Percentiles rank a stretch among this genome's conserved stretches.
phyloP scores from a whole-genome alignment of 2,113 vertebrate genomes.

The Salvelinus alpinus region DNA sequence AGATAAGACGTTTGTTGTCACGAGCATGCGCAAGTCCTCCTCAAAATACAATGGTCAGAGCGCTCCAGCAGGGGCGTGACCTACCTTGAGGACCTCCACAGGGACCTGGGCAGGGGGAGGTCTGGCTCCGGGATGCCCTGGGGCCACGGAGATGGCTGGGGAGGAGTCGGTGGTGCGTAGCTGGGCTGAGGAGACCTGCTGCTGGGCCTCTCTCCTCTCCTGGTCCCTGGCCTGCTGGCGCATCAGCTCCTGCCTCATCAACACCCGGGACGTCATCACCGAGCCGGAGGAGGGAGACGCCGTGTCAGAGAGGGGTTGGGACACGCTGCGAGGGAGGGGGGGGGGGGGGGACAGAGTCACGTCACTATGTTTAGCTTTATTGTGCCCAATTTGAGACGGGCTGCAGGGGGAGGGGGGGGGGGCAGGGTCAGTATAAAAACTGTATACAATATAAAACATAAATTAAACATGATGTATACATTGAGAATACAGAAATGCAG shows the following conservation, averaged over 20 bases:
- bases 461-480: too few species aligned
- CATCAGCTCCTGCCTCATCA: constrained; percentile 88
- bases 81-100: constrained; percentile 87
- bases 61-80: background rate
- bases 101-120: constrained; percentile 83
- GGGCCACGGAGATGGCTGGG: constrained; percentile 74
- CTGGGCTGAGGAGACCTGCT: constrained; percentile 63
- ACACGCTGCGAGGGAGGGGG: too few species aligned
- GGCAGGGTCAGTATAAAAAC: too few species aligned
- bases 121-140: constrained; percentile 44
- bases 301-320: constrained; percentile 12
- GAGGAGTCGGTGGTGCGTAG: constrained; percentile 54
- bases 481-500: too few species aligned
- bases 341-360: too few species aligned
- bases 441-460: too few species aligned
- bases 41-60: too few species aligned
- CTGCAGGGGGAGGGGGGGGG: background rate
- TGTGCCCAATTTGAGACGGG: too few species aligned
- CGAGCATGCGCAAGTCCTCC: too few species aligned
- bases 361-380: too few species aligned
- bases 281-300: constrained; percentile 35
- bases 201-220: constrained; percentile 81
- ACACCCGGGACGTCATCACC: constrained; percentile 76
- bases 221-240: constrained; percentile 84
- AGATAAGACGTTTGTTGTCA: too few species aligned